Evolutionary conservation across 2,797 vertebrate species (phyloP), one percentile per base, ranked within the genome.

Genomic region (Todus mexicanus): DNA sequence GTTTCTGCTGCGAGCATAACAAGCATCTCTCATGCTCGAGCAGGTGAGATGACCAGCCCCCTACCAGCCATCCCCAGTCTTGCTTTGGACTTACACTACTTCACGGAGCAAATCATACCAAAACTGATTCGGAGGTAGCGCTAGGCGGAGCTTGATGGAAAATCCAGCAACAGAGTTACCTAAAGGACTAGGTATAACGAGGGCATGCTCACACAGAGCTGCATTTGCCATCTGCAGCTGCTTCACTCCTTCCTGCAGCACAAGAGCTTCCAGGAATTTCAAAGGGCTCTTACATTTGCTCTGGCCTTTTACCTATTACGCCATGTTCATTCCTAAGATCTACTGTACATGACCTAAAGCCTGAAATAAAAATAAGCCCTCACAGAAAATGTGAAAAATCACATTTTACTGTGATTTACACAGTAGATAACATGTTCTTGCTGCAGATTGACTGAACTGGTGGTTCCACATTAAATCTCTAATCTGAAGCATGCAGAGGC

Each of bases 71-170:
- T 11, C 48, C 22, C 54, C 22, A 0, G 23, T 19, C 33, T 27
- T 15, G 3, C 61, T 48, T 65, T 11, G 35, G 27, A 3, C 43
- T 37, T 7, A 15, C 15, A 8, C 27, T 26, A 3, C 60, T 12
- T 11, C n/a, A 7, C 0, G 0, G 2, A 76, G 60, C 7, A 27
- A 57, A 15, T 53, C 10, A 1, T 2, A 13, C 48, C 70, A 31
- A 10, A 63, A 35, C 10, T 5, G 6, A 31, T 14, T 38, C 29
- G 61, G 2, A 68, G 54, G 38, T 2, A 59, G 14, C 48, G 11
- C 31, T 12, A 25, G 56, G 9, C 7, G 3, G 29, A 75, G 51
- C 54, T 51, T 0, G 1, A 45, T 8, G 23, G 33, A 25, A 37
- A 64, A 23, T 6, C 51, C 89, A 87, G 33, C n/a, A 5, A 6